Evolutionary conservation across 2,113 vertebrate genomes (phyloP).

Genomic region (Myotis lucifugus): DNA sequence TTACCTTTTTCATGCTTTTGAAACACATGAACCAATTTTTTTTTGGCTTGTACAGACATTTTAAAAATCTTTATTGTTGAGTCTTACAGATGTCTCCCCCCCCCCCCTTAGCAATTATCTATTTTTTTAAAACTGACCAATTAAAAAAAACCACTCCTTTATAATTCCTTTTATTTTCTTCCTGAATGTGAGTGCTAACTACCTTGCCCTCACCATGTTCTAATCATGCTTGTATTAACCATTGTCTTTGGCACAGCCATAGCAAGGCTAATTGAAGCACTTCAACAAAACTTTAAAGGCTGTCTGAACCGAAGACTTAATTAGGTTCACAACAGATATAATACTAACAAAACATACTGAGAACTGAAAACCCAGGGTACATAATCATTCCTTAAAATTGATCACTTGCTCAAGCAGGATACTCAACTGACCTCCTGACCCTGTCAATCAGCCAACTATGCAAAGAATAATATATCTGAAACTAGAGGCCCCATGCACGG

Average conservation of each 20-base stretch:
- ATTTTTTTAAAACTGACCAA: background rate
- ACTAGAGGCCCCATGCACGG: too few species aligned
- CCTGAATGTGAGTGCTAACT: background rate
- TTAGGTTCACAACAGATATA: background rate
- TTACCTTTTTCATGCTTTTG: background rate
- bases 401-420: conserved; percentile 14
- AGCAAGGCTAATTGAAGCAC: background rate
- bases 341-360: background rate
- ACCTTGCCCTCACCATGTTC: background rate
- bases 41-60: too few species aligned
- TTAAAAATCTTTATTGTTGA: too few species aligned
- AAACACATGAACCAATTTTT: background rate
- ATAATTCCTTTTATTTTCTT: background rate
- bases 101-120: background rate
- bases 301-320: background rate
- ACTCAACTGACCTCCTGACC: background rate
- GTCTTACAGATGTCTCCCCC: too few species aligned
- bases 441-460: background rate
- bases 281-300: conserved; percentile 9
- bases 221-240: background rate
- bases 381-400: background rate
- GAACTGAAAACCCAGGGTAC: background rate
- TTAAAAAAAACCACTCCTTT: background rate
- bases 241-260: background rate
- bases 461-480: background rate